Base-by-base conservation (phyloP, 2,888 invertebrate genomes). In the Proisotoma minuta region DNA sequence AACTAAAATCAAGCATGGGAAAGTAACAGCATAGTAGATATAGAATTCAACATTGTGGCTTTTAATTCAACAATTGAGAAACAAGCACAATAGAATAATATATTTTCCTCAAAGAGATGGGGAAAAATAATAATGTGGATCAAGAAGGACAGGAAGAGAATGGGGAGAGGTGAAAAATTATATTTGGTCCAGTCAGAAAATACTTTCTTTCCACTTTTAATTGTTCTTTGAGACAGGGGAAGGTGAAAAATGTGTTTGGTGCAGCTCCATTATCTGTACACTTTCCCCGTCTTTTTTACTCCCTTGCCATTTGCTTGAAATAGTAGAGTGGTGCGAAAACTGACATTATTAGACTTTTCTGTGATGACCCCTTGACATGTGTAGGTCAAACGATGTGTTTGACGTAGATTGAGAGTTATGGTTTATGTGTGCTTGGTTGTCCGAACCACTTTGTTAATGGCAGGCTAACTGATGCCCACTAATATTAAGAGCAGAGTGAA, bases 161-260 rank as follows among this genome's bases (percentile, higher is more conserved):
- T 12, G 5, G 27, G 10, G 29, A 52, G 29, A 52, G 54, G 29
- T 57, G 49, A 57, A 48, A 57, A 57, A 48, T 57, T 57, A 57
- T 48, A 20, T 49, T 49, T 29, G 18, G 26, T 29, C 51, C n/a
- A 8, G 23, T n/a, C 4, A 18, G n/a, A 23, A 20, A 57, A 57
- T 57, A 63, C 50, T 66, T 57, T 62, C 54, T 28, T 62, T 61
- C 59, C 56, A 43, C 43, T 48, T 63, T 66, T 66, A 66, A 66
- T 66, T 66, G 63, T 66, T 66, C 63, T 51, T 47, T 58, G 54
- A 57, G 62, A 66, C 65, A 68, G 62, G 68, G 57, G 62, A 63
- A 58, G 59, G 65, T 65, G 66, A 68, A 68, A 68, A 68, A 66
- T 65, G 54, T 60, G 53, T 47, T 20, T 5, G 47, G 26, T 59